These are phyloP conservation scores for Rhabdomys pumilio DNA, from an alignment of 2,797 vertebrate species.

Conservation along the genomic window DNA sequence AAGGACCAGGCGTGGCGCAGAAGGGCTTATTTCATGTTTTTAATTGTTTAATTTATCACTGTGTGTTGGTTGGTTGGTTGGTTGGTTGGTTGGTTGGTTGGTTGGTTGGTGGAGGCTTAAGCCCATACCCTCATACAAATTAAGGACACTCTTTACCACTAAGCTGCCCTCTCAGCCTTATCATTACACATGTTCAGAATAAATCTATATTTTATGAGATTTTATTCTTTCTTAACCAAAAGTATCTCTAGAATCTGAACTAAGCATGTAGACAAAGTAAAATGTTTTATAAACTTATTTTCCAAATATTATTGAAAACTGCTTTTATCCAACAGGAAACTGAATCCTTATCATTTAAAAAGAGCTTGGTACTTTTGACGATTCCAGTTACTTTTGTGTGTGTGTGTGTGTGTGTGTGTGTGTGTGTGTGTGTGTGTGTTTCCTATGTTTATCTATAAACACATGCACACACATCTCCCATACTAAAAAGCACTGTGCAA, in stretches of 20 bases:
- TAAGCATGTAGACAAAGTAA: constrained; percentile 17
- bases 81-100: too few species aligned
- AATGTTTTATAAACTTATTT: constrained; percentile 32
- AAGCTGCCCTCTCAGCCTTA: not conserved
- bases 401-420: not conserved
- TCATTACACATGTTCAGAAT: not conserved
- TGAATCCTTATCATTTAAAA: constrained; percentile 26
- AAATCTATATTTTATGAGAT: constrained; percentile 46
- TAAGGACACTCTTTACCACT: not conserved
- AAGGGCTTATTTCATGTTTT: not conserved
- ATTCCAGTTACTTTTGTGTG: not conserved
- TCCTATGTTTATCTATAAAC: constrained; percentile 36
- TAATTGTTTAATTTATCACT: not conserved
- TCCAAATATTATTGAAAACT: constrained; percentile 25
- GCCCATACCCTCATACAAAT: not conserved
- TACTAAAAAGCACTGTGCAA: not conserved
- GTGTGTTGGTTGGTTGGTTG: not conserved
- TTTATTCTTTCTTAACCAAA: constrained; percentile 62
- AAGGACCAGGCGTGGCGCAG: too few species aligned
- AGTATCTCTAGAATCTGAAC: constrained; percentile 30
- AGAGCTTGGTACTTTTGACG: constrained; percentile 28
- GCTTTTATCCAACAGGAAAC: constrained; percentile 41
- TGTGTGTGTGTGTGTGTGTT: not conserved
- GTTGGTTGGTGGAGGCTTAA: too few species aligned
- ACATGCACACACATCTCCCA: not conserved